These are phyloP conservation scores for Hylyphantes graminicola DNA, from an alignment of 1,140 invertebrate genomes.

Conservation along the genomic window DNA sequence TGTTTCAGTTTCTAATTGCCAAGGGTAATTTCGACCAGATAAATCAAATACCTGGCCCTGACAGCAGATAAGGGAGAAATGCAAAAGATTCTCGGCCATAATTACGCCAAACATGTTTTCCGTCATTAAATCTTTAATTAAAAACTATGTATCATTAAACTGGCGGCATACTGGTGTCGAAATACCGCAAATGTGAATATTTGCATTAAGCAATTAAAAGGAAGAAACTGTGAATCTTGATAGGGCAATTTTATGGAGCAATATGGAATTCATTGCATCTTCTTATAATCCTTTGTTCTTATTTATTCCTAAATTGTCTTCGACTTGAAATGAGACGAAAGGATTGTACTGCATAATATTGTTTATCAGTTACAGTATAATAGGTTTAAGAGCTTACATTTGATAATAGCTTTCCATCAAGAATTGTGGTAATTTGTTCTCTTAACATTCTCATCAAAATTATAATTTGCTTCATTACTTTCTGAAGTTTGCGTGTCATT, in stretches of 20 bases:
- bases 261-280: slow-evolving; percentile 2
- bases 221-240: neutral
- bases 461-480: too few relatives aligned
- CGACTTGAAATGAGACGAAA: too few relatives aligned
- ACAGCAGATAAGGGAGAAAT: slow-evolving; percentile 8
- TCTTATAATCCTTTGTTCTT: slow-evolving; percentile 29
- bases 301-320: neutral
- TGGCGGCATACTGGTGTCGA: neutral
- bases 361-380: too few relatives aligned
- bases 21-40: slow-evolving; percentile 40
- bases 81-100: slow-evolving; percentile 23
- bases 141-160: slow-evolving; percentile 56
- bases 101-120: slow-evolving; percentile 51
- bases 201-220: slow-evolving; percentile 45
- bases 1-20: slow-evolving; percentile 37
- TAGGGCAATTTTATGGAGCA: slow-evolving; percentile 18
- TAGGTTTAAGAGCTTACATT: too few relatives aligned
- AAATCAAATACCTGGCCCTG: slow-evolving; percentile 43
- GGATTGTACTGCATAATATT: too few relatives aligned
- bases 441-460: too few relatives aligned
- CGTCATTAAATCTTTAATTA: slow-evolving; percentile 53
- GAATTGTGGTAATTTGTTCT: too few relatives aligned
- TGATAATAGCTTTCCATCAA: too few relatives aligned
- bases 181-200: slow-evolving; percentile 39
- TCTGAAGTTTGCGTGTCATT: too few relatives aligned